Evolutionary conservation across 2,797 vertebrate genomes (phyloP), one percentile per base, ranked within the genome.

Genomic region (Syndactyla subalaris): DNA sequence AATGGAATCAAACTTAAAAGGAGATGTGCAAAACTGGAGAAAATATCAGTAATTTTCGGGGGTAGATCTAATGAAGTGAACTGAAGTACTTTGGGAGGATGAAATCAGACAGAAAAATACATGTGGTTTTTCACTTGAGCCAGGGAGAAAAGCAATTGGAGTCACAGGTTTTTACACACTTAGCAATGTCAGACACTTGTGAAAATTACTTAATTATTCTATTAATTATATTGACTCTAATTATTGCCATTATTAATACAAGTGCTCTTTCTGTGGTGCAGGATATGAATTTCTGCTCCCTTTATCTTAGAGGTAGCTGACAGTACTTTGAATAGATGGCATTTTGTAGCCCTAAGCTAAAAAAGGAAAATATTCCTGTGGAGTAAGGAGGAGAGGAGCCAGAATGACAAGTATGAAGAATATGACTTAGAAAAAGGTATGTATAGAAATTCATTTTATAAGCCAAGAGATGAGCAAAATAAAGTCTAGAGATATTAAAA

Each of bases 141-240:
- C 10, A 14, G 5, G 3, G 21, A 52, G 34, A 32, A 43, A 57
- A 72, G 20, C 6, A 80, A 22, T 18, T 0, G 1, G 2, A 8
- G 14, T 11, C 17, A 38, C 2, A 15, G 20, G 5, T 54, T 74
- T 62, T 30, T 39, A 29, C 14, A 49, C 8, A 15, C 5, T 45
- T 9, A 45, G 9, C 9, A 29, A 21, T 30, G 11, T 54, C 9
- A 45, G 52, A 22, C 7, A 13, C 6, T 45, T 65, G 12, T 5
- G 63, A 54, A 52, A 62, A 10, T 9, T 6, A 4, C 32, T 7
- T 22, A 30, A 13, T 39, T 30, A 38, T 49, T 36, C 14, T 49
- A 21, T 16, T 27, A 27, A 36, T 67, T 23, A 23, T 70, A 17
- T 24, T 32, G 20, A 52, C 14, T 14, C 3, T 45, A 18, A 11